Evolutionary conservation across 2,797 vertebrate genomes (phyloP).

Genomic region (Syngnathus rostellatus): DNA sequence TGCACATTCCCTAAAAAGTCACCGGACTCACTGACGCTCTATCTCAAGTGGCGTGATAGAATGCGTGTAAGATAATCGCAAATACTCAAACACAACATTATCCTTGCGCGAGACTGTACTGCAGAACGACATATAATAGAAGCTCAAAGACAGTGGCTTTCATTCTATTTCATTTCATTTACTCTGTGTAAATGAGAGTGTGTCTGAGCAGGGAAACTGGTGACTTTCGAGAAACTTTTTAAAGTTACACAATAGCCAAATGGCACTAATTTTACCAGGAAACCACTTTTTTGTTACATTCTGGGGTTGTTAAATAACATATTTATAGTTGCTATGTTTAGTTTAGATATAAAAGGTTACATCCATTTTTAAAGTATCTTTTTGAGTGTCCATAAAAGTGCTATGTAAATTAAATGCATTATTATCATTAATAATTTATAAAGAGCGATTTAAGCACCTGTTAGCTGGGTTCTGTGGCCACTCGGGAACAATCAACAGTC

Average conservation of each 20-base stretch:
- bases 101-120: not conserved
- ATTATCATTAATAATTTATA: not conserved
- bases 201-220: no score
- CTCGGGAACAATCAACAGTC: not conserved
- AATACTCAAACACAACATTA: not conserved
- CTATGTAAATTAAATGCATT: no score
- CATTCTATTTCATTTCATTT: not conserved
- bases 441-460: not conserved
- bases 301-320: not conserved
- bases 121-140: no score
- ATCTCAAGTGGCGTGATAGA: not conserved
- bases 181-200: not conserved
- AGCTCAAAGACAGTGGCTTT: not conserved
- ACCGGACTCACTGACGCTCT: not conserved
- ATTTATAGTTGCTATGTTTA: not conserved
- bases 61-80: not conserved
- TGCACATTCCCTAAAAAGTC: constrained; percentile 1
- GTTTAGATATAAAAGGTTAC: not conserved
- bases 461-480: not conserved
- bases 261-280: not conserved
- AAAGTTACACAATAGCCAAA: not conserved
- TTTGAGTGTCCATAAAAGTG: no score
- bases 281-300: not conserved
- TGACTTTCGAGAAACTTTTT: not conserved
- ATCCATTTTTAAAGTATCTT: not conserved